Base-by-base conservation (phyloP, 2,888 invertebrate species). In the Agrochola lychnidis region DNA sequence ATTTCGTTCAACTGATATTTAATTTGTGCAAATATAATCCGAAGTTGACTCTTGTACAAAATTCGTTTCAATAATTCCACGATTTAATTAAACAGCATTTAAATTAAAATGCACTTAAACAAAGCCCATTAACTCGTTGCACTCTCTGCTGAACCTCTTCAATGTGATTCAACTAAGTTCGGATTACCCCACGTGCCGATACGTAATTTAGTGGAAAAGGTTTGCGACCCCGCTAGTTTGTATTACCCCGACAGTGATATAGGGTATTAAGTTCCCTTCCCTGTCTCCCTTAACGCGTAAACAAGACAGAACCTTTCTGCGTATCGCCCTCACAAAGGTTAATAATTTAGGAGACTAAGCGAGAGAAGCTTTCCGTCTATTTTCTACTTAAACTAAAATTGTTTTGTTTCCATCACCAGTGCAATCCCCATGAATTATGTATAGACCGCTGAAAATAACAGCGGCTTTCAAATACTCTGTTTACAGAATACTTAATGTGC, bases 131-230 rank as follows among this genome's bases (percentile, higher is more conserved):
- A 91, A 91, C 89, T 90, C 87, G 88, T 83, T 93, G 92, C 93
- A 94, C 91, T 94, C 93, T 92, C 92, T 91, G 90, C 57, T 67
- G 71, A 14, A 84, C 84, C 91, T 91, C 91, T 91, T 89, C 90
- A 91, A 90, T 93, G 93, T 95, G 94, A 95, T 94, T 94, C 94
- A 93, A 95, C 93, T 95, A 92, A 94, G 93, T 92, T 92, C 86
- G 93, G 95, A 95, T 96, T 95, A 96, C 95, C 95, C 95, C 94
- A 91, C 94, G 92, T 93, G 94, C 95, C 95, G 94, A 96, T 96
- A 96, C 94, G 95, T 95, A 96, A 96, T 96, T 96, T 95, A 96
- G 94, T 95, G 95, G 96, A 96, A 96, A 96, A 96, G 96, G 96
- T 96, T 78, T 95, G 94, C 93, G 95, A 95, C 94, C 96, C 95